Conservation (phyloP, 1,140 invertebrate species). For the Eulimnadia texana region DNA sequence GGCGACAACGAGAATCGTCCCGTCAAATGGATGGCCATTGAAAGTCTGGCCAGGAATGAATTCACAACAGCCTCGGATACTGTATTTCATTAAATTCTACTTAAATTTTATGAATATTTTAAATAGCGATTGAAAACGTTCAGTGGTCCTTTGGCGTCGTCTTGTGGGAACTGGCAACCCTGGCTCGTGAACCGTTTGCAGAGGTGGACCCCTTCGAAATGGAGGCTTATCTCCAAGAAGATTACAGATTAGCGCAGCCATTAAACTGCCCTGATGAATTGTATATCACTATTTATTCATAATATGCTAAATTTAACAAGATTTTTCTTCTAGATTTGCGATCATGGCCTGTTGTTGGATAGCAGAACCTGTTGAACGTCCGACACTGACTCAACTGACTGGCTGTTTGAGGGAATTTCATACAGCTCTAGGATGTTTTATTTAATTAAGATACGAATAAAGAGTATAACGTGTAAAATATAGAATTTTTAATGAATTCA, state of each 20-base stretch:
- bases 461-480: too few species aligned
- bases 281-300: slow-evolving; percentile 38
- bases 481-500: too few species aligned
- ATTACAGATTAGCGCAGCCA: slow-evolving; percentile 76
- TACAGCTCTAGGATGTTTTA: slow-evolving; percentile 61
- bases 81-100: slow-evolving; percentile 38
- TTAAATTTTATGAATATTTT: too few species aligned
- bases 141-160: slow-evolving; percentile 90
- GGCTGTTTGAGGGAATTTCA: slow-evolving; percentile 79
- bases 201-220: slow-evolving; percentile 88
- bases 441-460: slow-evolving; percentile 30
- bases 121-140: too few species aligned
- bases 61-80: slow-evolving; percentile 79
- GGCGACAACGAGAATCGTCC: slow-evolving; percentile 91
- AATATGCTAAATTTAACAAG: not conserved
- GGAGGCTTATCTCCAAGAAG: slow-evolving; percentile 65
- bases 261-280: slow-evolving; percentile 89
- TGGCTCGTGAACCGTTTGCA: slow-evolving; percentile 70
- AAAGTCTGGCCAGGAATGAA: slow-evolving; percentile 64
- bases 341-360: slow-evolving; percentile 88
- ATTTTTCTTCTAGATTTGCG: slow-evolving; percentile 49
- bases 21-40: slow-evolving; percentile 87
- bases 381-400: slow-evolving; percentile 69
- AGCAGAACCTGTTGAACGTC: slow-evolving; percentile 54
- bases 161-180: slow-evolving; percentile 83